Percentiles rank a stretch among this genome's conserved stretches.
Evolutionary conservation across 1,140 invertebrate species (phyloP).

Genomic region (Tetragnatha versicolor): DNA sequence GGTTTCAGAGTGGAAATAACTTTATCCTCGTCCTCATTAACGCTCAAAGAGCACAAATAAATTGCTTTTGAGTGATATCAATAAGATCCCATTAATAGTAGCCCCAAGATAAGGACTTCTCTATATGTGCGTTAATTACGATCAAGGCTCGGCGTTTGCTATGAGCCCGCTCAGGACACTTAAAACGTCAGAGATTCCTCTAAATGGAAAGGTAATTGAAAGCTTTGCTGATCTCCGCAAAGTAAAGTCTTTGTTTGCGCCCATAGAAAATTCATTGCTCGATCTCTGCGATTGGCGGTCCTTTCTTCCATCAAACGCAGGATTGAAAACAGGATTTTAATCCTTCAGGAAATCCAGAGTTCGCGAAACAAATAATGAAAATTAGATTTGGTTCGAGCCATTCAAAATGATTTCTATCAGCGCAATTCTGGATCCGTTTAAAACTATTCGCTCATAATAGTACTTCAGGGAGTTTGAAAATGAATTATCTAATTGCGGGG

Average conservation of each 20-base stretch:
- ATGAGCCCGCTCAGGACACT: slow-evolving; percentile 11
- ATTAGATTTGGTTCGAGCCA: neutral
- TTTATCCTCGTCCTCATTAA: slow-evolving; percentile 26
- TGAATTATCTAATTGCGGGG: too few relatives aligned
- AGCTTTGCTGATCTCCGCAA: slow-evolving; percentile 39
- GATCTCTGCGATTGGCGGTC: neutral
- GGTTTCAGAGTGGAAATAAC: slow-evolving; percentile 10
- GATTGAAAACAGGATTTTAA: slow-evolving; percentile 15
- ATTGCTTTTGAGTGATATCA: slow-evolving; percentile 39
- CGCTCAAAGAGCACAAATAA: slow-evolving; percentile 36
- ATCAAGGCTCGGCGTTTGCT: slow-evolving; percentile 19
- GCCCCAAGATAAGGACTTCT: slow-evolving; percentile 12
- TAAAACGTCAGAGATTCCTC: slow-evolving; percentile 33
- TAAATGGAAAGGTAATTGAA: slow-evolving; percentile 49
- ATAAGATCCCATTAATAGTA: slow-evolving; percentile 38
- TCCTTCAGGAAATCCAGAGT: neutral
- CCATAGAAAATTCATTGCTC: slow-evolving; percentile 21
- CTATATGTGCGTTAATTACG: slow-evolving; percentile 38
- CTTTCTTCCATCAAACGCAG: slow-evolving; percentile 23
- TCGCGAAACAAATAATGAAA: neutral
- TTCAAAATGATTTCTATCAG: slow-evolving; percentile 7
- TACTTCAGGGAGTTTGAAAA: too few relatives aligned
- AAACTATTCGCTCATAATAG: too few relatives aligned
- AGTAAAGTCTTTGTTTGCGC: slow-evolving; percentile 44
- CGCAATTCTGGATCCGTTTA: too few relatives aligned